Conservation (phyloP, 1,140 invertebrate genomes). For the Zaprionus gabonicus region DNA sequence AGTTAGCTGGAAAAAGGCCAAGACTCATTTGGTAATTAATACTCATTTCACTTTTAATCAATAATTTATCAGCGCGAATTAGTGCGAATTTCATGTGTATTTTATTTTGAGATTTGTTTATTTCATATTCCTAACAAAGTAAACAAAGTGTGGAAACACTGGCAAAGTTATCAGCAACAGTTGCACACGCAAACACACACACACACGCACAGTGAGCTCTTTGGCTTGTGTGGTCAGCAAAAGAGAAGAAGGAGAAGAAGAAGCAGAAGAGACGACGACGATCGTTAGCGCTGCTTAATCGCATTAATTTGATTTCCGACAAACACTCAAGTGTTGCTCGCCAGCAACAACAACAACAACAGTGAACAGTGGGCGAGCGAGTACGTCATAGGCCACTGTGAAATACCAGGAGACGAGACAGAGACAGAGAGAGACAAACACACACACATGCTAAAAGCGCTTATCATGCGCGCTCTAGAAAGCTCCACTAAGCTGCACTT, state of each 20-base stretch:
- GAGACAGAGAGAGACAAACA: slow-evolving; percentile 26
- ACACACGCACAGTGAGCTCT: slow-evolving; percentile 9
- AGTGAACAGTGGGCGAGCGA: slow-evolving; percentile 21
- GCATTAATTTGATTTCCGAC: slow-evolving; percentile 75
- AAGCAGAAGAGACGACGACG: slow-evolving; percentile 16
- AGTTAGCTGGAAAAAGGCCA: slow-evolving; percentile 24
- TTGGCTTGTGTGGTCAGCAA: slow-evolving; percentile 38
- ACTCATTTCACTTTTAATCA: slow-evolving; percentile 18
- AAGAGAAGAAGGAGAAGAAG: slow-evolving; percentile 1
- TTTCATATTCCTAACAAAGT: slow-evolving; percentile 20
- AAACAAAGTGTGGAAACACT: slow-evolving; percentile 39
- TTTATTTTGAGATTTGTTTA: slow-evolving; percentile 44
- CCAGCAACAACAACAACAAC: slow-evolving; percentile 11
- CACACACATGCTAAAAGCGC: slow-evolving; percentile 35
- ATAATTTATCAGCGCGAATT: slow-evolving; percentile 49
- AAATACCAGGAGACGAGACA: slow-evolving; percentile 4
- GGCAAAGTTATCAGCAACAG: slow-evolving; percentile 53
- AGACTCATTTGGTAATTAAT: slow-evolving; percentile 26
- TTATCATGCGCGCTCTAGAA: slow-evolving; percentile 76
- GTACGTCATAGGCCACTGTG: slow-evolving; percentile 48
- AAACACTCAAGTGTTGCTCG: slow-evolving; percentile 57
- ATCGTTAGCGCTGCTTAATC: slow-evolving; percentile 60
- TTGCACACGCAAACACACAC: slow-evolving; percentile 9
- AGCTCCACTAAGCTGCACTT: slow-evolving; percentile 48
- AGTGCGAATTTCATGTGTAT: slow-evolving; percentile 52